A percentile compares a stretch with the other conserved stretches of the same genome.
Evolutionary conservation across 2,113 vertebrate genomes (phyloP).

Genomic region (Uria lomvia): DNA sequence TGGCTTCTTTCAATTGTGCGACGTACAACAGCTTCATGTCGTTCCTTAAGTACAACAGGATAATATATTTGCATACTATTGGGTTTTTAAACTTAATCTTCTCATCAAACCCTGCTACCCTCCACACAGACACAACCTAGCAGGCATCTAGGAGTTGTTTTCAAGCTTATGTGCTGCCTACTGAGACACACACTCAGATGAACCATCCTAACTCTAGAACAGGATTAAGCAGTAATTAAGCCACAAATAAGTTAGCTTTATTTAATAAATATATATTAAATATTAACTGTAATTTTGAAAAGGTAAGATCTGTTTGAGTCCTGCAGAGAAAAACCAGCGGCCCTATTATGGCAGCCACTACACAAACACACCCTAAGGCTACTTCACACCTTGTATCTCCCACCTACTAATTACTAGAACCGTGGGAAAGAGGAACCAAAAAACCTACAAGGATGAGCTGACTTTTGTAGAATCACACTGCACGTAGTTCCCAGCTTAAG

Average conservation of each 20-base stretch:
- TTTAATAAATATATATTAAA: background rate
- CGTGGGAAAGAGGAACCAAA: background rate
- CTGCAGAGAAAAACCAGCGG: background rate
- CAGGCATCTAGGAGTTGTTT: background rate
- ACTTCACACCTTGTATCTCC: background rate
- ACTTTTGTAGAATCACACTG: background rate
- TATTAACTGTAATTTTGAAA: background rate
- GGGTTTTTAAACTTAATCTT: background rate
- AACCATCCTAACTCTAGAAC: background rate
- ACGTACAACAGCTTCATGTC: conserved; percentile 87
- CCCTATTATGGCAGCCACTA: background rate
- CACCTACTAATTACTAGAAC: background rate
- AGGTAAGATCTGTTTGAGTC: background rate
- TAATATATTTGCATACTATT: background rate
- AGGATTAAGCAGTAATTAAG: background rate
- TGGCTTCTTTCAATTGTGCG: conserved; percentile 90
- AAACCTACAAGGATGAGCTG: background rate
- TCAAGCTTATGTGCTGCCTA: background rate
- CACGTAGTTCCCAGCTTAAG: background rate
- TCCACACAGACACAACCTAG: background rate
- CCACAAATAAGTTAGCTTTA: background rate
- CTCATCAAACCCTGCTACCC: background rate
- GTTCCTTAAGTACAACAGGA: conserved; percentile 76
- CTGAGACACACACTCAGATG: background rate
- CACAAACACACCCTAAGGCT: background rate